These are phyloP conservation scores for Saccopteryx bilineata DNA, from an alignment of 2,113 vertebrate species.

Conservation along the genomic window DNA sequence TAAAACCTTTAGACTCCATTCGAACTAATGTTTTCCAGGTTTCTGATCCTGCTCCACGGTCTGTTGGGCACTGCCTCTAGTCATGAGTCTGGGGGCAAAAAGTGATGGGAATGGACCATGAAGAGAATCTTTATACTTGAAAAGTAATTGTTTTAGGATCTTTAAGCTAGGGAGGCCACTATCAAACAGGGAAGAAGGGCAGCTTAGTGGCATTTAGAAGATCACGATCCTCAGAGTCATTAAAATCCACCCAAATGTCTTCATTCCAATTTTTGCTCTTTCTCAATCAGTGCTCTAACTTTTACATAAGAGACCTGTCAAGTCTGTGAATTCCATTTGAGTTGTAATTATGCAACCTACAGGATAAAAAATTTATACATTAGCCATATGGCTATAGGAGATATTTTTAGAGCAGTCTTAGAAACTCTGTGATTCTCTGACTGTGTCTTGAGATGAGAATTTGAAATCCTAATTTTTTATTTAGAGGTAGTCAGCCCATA, in stretches of 20 bases:
- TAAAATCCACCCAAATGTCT: constrained; percentile 61
- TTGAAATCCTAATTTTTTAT: constrained; percentile 62
- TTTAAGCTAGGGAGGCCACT: background rate
- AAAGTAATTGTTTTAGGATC: background rate
- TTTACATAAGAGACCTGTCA: constrained; percentile 72
- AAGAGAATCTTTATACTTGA: background rate
- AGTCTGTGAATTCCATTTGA: constrained; percentile 71
- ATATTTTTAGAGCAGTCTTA: constrained; percentile 72
- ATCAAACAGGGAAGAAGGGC: background rate
- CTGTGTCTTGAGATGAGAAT: constrained; percentile 47
- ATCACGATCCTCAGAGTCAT: constrained; percentile 44
- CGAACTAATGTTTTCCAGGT: background rate
- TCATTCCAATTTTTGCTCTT: constrained; percentile 67
- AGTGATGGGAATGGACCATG: too few species aligned
- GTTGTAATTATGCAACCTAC: constrained; percentile 75
- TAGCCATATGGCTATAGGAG: constrained; percentile 70
- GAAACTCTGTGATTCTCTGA: constrained; percentile 56
- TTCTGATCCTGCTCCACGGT: background rate
- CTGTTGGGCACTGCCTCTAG: background rate
- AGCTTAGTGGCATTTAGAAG: background rate
- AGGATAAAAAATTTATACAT: constrained; percentile 64
- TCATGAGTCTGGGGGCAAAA: background rate
- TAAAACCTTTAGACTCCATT: constrained; percentile 12
- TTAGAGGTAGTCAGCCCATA: background rate
- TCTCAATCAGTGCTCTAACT: constrained; percentile 69